Evolutionary conservation across 2,797 vertebrate genomes (phyloP), one percentile per base, ranked within the genome.

Genomic region (Xyrichtys novacula): DNA sequence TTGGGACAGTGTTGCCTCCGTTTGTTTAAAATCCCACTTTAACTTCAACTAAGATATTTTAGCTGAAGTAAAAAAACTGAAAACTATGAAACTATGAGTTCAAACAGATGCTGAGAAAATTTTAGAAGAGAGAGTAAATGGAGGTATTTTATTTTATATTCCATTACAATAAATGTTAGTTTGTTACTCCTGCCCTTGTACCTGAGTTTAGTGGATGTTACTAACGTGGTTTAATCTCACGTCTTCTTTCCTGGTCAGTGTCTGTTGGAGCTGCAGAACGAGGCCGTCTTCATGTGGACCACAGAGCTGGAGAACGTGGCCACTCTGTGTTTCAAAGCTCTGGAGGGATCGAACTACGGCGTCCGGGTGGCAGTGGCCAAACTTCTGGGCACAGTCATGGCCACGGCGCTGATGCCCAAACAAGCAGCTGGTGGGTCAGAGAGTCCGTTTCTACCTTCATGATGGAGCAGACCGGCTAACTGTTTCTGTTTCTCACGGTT

Each of bases 251-350:
- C 12, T 79, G 6, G 7, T 28, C 78, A 99, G 98, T 99, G 98
- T 80, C 89, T 99, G 32, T 80, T 99, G 76, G 98, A 99, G 93
- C 93, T 99, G 63, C 98, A 99, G 89, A 98, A 98, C 67, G 98
- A 99, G 89, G 98, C 98, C 0, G 98, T 99, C 7, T 99, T 99
- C 85, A 98, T 99, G 97, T 98, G 98, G 98, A 99, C 98, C 62
- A 95, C 97, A 40, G 98, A 99, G 81, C 89, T 99, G 76, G 98
- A 99, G 93, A 99, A 97, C 23, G 85, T 99, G 70, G 97, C 97
- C 74, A 99, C 98, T 0, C 88, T 98, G 53, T 99, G 97, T 84
- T 99, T 96, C 77, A 99, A 99, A 89, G 95, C 98, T 57, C 92
- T 99, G 53, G 98, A 99, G 87, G 98, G 97, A 49, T 99, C 98